Conservation (phyloP, 2,888 invertebrate species). For the Tribolium freemani region DNA sequence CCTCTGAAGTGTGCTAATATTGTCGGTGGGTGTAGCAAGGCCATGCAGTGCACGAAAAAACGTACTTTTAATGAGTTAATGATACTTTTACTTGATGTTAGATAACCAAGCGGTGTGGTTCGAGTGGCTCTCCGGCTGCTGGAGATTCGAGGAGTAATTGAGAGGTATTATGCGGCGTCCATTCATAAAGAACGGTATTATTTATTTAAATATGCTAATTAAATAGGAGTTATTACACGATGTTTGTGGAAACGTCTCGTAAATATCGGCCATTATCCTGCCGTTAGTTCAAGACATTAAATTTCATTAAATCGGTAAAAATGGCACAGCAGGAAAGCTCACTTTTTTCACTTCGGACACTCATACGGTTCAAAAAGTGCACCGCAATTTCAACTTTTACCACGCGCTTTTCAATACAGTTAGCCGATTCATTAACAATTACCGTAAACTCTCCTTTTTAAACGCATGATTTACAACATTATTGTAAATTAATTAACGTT, state of each 20-base stretch:
- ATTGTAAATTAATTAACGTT: neutral
- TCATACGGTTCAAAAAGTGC: neutral
- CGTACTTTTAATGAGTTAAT: constrained; percentile 48
- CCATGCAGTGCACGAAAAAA: constrained; percentile 50
- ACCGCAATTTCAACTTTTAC: neutral
- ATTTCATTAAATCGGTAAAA: constrained; percentile 21
- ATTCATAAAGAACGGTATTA: constrained; percentile 36
- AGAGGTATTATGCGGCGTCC: constrained; percentile 16
- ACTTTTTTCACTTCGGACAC: constrained; percentile 10
- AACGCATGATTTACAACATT: neutral
- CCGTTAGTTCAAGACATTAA: constrained; percentile 26
- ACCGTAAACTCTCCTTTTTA: neutral
- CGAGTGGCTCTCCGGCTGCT: neutral
- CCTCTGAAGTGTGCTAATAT: constrained; percentile 37
- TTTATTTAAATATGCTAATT: constrained; percentile 34
- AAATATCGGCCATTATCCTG: constrained; percentile 20
- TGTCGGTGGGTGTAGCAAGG: constrained; percentile 47
- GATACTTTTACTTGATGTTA: constrained; percentile 50
- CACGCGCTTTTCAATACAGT: neutral
- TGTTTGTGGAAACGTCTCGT: constrained; percentile 30
- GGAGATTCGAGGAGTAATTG: constrained; percentile 5
- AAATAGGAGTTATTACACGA: constrained; percentile 35
- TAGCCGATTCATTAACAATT: neutral
- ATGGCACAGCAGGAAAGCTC: constrained; percentile 4
- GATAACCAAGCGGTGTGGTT: neutral